phyloP scores from a whole-genome alignment of 1,140 invertebrate species.

The Lasaia peninsularis region DNA sequence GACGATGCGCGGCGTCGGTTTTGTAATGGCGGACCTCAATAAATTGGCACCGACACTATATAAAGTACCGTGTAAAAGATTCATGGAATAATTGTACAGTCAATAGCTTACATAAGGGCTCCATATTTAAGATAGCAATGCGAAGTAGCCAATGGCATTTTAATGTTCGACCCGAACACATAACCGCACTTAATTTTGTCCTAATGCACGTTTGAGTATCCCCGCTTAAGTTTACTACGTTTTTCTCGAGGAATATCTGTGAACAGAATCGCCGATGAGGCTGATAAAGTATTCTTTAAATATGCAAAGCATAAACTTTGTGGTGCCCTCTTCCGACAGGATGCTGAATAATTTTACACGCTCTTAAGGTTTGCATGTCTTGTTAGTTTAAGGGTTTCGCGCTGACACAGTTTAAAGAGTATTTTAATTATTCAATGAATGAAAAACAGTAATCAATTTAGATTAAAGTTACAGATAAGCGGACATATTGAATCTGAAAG shows the following conservation, averaged over 20 bases:
- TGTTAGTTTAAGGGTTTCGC: slow-evolving; percentile 56
- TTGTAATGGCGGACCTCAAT: slow-evolving; percentile 40
- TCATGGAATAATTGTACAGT: slow-evolving; percentile 61
- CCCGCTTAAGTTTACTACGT: slow-evolving; percentile 45
- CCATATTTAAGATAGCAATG: slow-evolving; percentile 48
- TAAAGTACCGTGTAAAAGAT: slow-evolving; percentile 45
- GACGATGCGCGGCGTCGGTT: slow-evolving; percentile 28
- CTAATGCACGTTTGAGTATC: slow-evolving; percentile 64
- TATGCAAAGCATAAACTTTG: slow-evolving; percentile 74
- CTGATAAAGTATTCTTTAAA: slow-evolving; percentile 74
- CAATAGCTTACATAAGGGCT: slow-evolving; percentile 44
- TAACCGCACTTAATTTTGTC: slow-evolving; percentile 74
- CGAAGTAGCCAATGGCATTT: slow-evolving; percentile 63
- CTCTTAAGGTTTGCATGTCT: slow-evolving; percentile 69
- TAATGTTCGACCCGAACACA: slow-evolving; percentile 68
- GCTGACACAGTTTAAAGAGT: slow-evolving; percentile 48
- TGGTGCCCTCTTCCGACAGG: slow-evolving; percentile 59
- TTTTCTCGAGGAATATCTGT: slow-evolving; percentile 64
- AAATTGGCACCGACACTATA: slow-evolving; percentile 44
- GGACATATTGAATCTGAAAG: slow-evolving; percentile 1
- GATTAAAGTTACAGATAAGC: slow-evolving; percentile 30
- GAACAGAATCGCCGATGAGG: slow-evolving; percentile 62
- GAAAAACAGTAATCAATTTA: slow-evolving; percentile 37
- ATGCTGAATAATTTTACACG: slow-evolving; percentile 74
- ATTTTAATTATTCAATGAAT: slow-evolving; percentile 48